Evolutionary conservation across 2,797 vertebrate species (phyloP).

Genomic region (Gallirallus australis): DNA sequence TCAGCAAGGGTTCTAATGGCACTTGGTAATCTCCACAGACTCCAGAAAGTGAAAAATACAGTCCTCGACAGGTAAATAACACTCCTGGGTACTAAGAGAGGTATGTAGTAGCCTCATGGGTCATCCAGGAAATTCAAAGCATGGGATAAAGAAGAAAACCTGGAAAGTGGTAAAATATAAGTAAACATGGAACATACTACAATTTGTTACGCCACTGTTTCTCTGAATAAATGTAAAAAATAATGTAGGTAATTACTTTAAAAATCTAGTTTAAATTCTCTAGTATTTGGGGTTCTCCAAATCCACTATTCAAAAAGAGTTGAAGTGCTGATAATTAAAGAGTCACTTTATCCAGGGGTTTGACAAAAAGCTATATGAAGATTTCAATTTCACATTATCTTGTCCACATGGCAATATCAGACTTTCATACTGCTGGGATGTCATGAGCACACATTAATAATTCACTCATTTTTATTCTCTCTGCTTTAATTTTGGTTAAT

Average conservation of each 20-base stretch:
- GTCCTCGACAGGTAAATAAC: background rate
- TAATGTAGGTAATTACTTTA: conserved; percentile 51
- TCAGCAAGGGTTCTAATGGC: background rate
- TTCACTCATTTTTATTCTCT: conserved; percentile 39
- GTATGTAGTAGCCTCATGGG: background rate
- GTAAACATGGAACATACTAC: background rate
- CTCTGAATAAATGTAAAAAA: conserved; percentile 37
- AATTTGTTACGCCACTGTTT: conserved; percentile 20
- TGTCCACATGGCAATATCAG: conserved; percentile 48
- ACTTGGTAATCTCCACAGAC: background rate
- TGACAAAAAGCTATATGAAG: conserved; percentile 45
- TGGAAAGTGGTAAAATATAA: background rate
- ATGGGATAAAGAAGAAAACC: background rate
- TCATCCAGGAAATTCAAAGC: background rate
- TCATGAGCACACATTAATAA: conserved; percentile 37
- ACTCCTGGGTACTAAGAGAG: background rate
- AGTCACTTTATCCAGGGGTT: conserved; percentile 33
- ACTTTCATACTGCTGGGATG: conserved; percentile 55
- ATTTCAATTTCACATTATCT: conserved; percentile 58
- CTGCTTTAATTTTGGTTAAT: conserved; percentile 51
- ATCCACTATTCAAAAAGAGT: conserved; percentile 55
- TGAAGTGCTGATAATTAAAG: conserved; percentile 68
- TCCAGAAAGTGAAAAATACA: background rate
- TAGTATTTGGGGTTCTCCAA: conserved; percentile 55
- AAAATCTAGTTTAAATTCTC: conserved; percentile 62